Base-by-base conservation (phyloP, 2,888 invertebrate genomes). In the Mimas tiliae region DNA sequence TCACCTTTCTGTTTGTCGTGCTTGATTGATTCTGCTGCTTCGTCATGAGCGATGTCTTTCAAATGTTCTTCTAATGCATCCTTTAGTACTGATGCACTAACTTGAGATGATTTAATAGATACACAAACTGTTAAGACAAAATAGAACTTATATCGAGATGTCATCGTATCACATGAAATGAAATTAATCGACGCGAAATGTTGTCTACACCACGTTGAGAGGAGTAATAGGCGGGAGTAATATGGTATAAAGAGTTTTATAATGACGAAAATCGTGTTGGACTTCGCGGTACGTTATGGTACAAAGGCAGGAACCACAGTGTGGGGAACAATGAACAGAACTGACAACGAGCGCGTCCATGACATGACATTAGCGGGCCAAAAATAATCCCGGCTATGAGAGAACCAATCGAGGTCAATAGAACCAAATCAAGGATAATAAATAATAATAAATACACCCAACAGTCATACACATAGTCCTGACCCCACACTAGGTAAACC, bases 231-330 rank as follows among this genome's bases (percentile, higher is more conserved):
- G 78, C 82, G 79, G 79, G 82, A 79, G 72, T 76, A 69, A 69
- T 76, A 71, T 80, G 77, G 81, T 73, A 77, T 80, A 86, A 89
- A 86, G 81, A 82, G 84, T 92, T 92, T 92, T 93, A 93, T 93
- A 93, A 87, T 78, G 83, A 73, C 79, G 76, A 79, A 79, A 86
- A 86, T 84, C 83, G 86, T 83, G 85, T 85, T 86, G 86, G 81
- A 85, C 86, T 93, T 94, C 94, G 89, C 86, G 93, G 89, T 74
- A 69, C 70, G 83, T 94, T 87, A 88, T 76, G 81, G 79, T 77
- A 94, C 94, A 94, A 94, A 94, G 87, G 86, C 89, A 91, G 94
- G 94, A 94, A 94, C 85, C 87, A 84, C 88, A 88, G 74, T 77
- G 74, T 73, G 72, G 79, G 81, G 82, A 83, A 93, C 92, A 93